These are phyloP conservation scores for Germaria angustata DNA, from an alignment of 2,888 invertebrate species.

Conservation along the genomic window DNA sequence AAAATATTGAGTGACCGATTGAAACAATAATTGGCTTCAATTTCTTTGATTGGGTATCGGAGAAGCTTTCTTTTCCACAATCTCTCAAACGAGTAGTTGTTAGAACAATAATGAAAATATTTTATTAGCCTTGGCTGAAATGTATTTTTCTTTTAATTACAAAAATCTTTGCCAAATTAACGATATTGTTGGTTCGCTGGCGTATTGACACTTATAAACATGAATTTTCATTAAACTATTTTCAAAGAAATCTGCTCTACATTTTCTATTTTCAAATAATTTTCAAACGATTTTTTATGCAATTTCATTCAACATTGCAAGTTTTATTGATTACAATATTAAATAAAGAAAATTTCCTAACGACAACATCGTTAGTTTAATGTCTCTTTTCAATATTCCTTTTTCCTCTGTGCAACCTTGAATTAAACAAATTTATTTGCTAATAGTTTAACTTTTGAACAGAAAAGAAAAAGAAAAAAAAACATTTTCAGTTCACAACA, in stretches of 20 bases:
- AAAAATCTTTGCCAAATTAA: background rate
- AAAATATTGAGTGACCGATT: too few species aligned
- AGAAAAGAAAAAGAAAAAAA: constrained; percentile 31
- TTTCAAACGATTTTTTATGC: background rate
- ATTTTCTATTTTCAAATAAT: background rate
- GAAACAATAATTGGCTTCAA: too few species aligned
- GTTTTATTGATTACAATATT: constrained; percentile 16
- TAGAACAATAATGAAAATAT: background rate
- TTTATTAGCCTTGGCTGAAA: background rate
- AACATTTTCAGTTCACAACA: constrained; percentile 13
- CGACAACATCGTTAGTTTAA: constrained; percentile 37
- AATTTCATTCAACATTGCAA: background rate
- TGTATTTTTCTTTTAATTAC: background rate
- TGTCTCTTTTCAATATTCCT: constrained; percentile 35
- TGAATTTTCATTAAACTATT: too few species aligned
- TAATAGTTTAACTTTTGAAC: constrained; percentile 52
- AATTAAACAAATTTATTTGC: constrained; percentile 58
- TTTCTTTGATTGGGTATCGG: too few species aligned
- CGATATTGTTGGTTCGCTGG: background rate
- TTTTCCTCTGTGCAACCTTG: constrained; percentile 27
- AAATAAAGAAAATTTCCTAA: constrained; percentile 18
- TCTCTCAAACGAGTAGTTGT: background rate
- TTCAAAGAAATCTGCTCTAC: background rate
- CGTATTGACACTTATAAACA: too few species aligned
- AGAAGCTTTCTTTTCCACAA: too few species aligned